Evolutionary conservation across 92 coral and sea anemone species (phyloP), one percentile per base, ranked within the genome.

Genomic region (Epizoanthus scotinus): DNA sequence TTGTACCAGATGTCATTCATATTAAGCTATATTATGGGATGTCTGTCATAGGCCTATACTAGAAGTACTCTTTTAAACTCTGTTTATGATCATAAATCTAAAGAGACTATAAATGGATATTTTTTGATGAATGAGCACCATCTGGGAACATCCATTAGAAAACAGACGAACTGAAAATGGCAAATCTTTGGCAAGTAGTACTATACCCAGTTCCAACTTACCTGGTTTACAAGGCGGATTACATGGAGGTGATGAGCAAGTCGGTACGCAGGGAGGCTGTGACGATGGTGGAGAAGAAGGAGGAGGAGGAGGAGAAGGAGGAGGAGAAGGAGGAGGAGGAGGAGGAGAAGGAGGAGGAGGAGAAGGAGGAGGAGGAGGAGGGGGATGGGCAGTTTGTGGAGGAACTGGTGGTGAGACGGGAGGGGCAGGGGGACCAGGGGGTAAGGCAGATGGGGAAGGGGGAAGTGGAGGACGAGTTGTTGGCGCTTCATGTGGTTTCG

Each of bases 141-240:
- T 9, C 52, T 40, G 44, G 8, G 36, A 31, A 31, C 36, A 31
- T 31, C 36, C 4, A 31, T 31, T 31, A 31, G 36, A 34, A 6
- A 34, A 2, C 40, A 2, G 40, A 34, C 3, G 40, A 5, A 34
- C 0, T 0, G 40, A 34, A 34, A 34, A 34, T 34, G 40, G 0
- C 3, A 34, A 3, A 34, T 34, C 40, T 2, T 34, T 34, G 40
- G 40, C 6, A 34, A 34, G 40, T 12, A 47, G 52, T 0, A 47
- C 2, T 12, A 47, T 47, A 9, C 15, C 8, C 6, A 28, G 4
- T 2, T 8, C 21, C 19, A 15, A 14, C 40, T 2, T 31, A 64
- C 70, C 70, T 29, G 20, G 70, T 25, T 64, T 64, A 38, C 70
- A 64, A 20, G 70, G 70, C 29, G 70, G 70, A 3, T 26, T 8